phyloP scores from a whole-genome alignment of 2,797 vertebrate species.

The Discoglossus pictus region DNA sequence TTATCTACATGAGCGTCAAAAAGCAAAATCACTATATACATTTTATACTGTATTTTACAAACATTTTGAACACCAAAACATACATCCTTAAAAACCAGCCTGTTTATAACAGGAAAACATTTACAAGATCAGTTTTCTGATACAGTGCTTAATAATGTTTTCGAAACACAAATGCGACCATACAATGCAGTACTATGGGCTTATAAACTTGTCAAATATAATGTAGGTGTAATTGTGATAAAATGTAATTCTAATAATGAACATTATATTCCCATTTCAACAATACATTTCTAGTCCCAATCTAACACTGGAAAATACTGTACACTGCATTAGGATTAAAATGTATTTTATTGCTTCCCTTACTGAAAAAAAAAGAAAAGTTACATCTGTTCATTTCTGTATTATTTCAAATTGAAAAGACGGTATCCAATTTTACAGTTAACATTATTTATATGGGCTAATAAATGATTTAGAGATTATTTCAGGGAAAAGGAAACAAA shows the following conservation, averaged over 20 bases:
- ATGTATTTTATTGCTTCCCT: conserved; percentile 74
- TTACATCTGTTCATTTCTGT: too few relatives aligned
- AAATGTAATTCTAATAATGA: conserved; percentile 60
- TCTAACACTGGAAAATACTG: conserved; percentile 67
- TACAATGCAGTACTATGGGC: conserved; percentile 67
- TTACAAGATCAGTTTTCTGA: conserved; percentile 73
- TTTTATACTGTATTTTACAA: conserved; percentile 82
- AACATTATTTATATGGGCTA: background rate
- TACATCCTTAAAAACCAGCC: conserved; percentile 85
- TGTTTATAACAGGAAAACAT: conserved; percentile 72
- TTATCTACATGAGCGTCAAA: conserved; percentile 89
- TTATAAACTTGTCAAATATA: conserved; percentile 60
- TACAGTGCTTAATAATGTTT: conserved; percentile 74
- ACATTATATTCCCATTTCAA: conserved; percentile 58
- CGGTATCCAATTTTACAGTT: background rate
- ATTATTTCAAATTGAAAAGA: background rate
- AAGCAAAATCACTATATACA: conserved; percentile 89
- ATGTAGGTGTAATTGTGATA: conserved; percentile 59
- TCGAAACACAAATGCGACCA: conserved; percentile 63
- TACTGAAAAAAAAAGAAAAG: too few relatives aligned
- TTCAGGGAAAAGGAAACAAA: too few relatives aligned
- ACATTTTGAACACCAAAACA: conserved; percentile 78
- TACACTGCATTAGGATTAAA: conserved; percentile 70
- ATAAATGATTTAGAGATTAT: background rate
- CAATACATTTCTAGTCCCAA: conserved; percentile 62